Percentiles rank a stretch among this genome's conserved stretches.
These are phyloP conservation scores for Tetraneura akinire DNA, from an alignment of 1,140 invertebrate species.

Conservation along the genomic window DNA sequence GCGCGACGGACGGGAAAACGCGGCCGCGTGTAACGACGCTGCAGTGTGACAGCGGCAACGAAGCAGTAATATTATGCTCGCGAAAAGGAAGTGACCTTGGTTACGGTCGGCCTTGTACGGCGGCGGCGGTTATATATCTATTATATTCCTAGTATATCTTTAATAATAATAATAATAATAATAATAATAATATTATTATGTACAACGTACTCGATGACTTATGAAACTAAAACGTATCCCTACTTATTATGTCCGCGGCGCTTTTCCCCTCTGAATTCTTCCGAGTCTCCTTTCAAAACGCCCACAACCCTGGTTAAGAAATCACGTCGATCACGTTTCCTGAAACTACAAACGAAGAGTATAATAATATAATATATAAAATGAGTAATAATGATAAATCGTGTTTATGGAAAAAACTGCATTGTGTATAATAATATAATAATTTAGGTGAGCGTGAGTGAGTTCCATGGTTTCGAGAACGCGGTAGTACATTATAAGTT, in stretches of 20 bases:
- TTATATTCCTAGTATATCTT: not conserved
- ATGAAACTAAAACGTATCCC: constrained; percentile 19
- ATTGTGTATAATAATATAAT: not conserved
- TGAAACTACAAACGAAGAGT: not conserved
- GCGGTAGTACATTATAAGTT: no score
- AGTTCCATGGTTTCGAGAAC: not conserved
- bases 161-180: no score
- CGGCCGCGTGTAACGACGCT: constrained; percentile 32
- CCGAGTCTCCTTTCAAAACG: not conserved
- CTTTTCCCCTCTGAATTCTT: not conserved
- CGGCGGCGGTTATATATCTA: constrained; percentile 1
- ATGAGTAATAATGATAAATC: not conserved
- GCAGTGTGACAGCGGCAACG: no score
- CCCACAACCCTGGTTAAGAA: not conserved
- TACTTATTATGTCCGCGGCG: not conserved
- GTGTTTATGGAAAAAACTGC: not conserved
- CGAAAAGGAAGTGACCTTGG: constrained; percentile 50
- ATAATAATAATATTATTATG: no score
- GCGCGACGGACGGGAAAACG: constrained; percentile 44
- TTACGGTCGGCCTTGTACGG: constrained; percentile 7
- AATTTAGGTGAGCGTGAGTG: not conserved
- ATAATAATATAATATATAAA: no score
- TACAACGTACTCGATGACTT: not conserved
- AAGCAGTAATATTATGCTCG: not conserved
- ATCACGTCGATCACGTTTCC: constrained; percentile 16